Evolutionary conservation across 92 coral and sea anemone species (phyloP).

Genomic region (Zoanthus solanderi): DNA sequence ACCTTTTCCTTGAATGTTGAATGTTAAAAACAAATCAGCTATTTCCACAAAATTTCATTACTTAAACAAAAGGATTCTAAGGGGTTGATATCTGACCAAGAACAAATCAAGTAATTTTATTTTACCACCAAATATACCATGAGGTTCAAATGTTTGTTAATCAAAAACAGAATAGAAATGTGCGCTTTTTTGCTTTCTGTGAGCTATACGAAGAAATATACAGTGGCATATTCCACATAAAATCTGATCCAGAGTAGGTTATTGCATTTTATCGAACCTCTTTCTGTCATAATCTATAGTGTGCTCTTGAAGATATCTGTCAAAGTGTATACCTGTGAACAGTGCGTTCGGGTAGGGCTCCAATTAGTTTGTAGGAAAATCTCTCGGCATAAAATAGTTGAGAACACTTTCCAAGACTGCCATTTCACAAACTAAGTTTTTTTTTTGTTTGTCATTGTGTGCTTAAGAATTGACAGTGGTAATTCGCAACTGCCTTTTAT

Average conservation of each 20-base stretch:
- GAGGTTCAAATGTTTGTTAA: background rate
- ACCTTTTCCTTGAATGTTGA: background rate
- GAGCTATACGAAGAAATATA: background rate
- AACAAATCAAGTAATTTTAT: background rate
- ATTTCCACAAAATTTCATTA: background rate
- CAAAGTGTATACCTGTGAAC: constrained; percentile 23
- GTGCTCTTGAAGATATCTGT: constrained; percentile 36
- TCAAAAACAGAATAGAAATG: background rate
- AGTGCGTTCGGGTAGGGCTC: constrained; percentile 15
- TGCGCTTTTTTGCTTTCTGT: background rate
- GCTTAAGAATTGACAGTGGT: background rate
- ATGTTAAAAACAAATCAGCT: background rate
- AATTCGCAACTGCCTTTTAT: background rate
- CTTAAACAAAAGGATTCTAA: background rate
- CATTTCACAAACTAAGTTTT: background rate
- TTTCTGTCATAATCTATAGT: background rate
- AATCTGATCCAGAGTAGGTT: background rate
- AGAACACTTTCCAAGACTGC: background rate
- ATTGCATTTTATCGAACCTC: background rate
- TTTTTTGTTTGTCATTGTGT: background rate
- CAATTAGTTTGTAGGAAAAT: background rate
- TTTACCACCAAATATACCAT: background rate
- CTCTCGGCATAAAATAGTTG: background rate
- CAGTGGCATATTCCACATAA: background rate
- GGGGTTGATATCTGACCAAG: background rate